These are phyloP conservation scores for Nyctibius bracteatus DNA, from an alignment of 2,113 vertebrate genomes.

Conservation along the genomic window DNA sequence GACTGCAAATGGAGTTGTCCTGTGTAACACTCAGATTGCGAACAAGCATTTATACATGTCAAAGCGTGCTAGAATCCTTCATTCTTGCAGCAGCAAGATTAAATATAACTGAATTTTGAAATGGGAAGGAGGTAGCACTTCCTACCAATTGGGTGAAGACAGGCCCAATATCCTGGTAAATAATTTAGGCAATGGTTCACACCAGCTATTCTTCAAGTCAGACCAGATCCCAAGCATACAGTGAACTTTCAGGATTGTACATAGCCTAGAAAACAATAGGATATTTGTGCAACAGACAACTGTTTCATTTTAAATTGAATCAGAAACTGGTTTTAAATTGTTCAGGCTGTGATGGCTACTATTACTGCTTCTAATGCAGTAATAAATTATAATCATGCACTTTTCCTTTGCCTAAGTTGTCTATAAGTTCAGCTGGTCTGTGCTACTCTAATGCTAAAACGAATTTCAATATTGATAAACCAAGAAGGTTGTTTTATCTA, in stretches of 20 bases:
- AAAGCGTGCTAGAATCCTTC: neutral
- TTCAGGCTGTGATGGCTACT: neutral
- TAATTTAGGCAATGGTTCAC: neutral
- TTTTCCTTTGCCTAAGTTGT: neutral
- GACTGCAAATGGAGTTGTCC: neutral
- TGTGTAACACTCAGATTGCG: neutral
- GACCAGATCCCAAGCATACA: neutral
- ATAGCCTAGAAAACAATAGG: neutral
- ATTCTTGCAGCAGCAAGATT: neutral
- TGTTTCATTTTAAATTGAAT: constrained; percentile 28
- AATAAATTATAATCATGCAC: neutral
- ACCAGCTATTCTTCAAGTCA: neutral
- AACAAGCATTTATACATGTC: neutral
- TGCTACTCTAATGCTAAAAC: neutral
- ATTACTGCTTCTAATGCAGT: constrained; percentile 2
- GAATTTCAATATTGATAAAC: neutral
- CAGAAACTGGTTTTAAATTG: neutral
- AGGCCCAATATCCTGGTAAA: neutral
- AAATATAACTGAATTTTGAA: neutral
- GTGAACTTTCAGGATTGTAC: neutral
- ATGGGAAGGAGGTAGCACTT: neutral
- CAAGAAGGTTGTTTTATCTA: neutral
- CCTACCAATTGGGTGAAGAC: neutral
- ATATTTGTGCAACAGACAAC: neutral
- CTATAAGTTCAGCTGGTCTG: neutral